These are phyloP conservation scores for Caenorhabditis tropicalis DNA, from an alignment of 1,140 invertebrate species.

Conservation along the genomic window DNA sequence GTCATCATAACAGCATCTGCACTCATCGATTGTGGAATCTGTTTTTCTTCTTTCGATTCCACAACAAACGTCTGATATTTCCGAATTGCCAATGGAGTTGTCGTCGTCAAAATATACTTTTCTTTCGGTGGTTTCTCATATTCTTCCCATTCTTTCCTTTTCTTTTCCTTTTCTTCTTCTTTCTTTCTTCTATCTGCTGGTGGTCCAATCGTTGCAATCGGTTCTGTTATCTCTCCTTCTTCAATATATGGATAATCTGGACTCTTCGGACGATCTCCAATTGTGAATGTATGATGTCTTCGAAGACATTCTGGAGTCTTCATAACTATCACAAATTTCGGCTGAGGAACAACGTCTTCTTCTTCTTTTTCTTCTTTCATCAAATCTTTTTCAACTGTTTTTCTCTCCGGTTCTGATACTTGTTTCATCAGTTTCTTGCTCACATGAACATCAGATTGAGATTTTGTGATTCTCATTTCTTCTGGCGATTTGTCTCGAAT, in stretches of 20 bases:
- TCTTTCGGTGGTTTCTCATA: constrained; percentile 5
- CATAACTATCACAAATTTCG: constrained; percentile 33
- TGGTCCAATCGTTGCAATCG: constrained; percentile 46
- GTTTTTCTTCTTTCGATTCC: neutral
- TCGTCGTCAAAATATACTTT: constrained; percentile 15
- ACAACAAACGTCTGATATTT: constrained; percentile 50
- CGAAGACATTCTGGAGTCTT: constrained; percentile 46
- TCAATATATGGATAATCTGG: constrained; percentile 47
- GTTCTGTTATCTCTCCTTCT: constrained; percentile 39
- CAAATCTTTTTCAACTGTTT: neutral
- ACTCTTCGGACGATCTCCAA: constrained; percentile 34
- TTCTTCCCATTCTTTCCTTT: constrained; percentile 33
- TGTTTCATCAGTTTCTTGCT: constrained; percentile 32
- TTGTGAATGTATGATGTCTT: constrained; percentile 47
- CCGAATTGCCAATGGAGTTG: constrained; percentile 40
- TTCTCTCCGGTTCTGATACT: constrained; percentile 8
- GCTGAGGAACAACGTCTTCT: neutral
- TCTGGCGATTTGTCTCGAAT: constrained; percentile 23
- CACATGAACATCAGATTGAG: constrained; percentile 8
- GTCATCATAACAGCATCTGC: constrained; percentile 29
- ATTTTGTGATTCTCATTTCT: constrained; percentile 11
- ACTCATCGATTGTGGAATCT: neutral
- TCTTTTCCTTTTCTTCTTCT: constrained; percentile 21
- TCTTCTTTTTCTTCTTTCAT: neutral
- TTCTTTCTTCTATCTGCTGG: neutral